Percentiles rank a stretch among this genome's conserved stretches.
These are phyloP conservation scores for Rhabdomys pumilio DNA, from an alignment of 2,797 vertebrate species.

Conservation along the genomic window DNA sequence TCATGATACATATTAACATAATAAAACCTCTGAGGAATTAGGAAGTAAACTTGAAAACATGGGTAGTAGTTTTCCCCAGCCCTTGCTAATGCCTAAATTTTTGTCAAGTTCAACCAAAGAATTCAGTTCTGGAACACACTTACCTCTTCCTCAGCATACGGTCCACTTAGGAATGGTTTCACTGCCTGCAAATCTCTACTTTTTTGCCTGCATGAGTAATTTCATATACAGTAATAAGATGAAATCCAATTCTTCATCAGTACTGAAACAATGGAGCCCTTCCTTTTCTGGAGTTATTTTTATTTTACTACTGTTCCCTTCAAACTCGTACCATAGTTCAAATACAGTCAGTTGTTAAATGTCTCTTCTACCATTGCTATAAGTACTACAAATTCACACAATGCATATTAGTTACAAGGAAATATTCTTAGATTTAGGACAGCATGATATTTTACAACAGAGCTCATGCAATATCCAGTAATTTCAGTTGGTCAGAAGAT, in stretches of 20 bases:
- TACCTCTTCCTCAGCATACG: not conserved
- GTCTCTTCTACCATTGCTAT: not conserved
- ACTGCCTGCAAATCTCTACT: not conserved
- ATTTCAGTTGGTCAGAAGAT: not conserved
- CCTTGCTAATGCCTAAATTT: not conserved
- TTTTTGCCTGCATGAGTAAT: not conserved
- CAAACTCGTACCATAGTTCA: constrained; percentile 22
- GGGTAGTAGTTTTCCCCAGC: not conserved
- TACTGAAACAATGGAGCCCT: not conserved
- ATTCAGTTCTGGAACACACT: not conserved
- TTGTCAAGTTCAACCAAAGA: not conserved
- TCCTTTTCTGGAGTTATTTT: constrained; percentile 6
- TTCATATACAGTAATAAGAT: not conserved
- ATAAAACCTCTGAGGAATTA: not conserved
- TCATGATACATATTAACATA: not conserved
- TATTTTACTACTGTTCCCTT: constrained; percentile 21
- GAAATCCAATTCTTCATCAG: not conserved
- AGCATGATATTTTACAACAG: not conserved
- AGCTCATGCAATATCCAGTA: not conserved
- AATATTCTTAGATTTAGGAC: not conserved
- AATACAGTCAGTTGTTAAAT: constrained; percentile 59
- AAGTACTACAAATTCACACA: not conserved
- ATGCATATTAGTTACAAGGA: constrained; percentile 38
- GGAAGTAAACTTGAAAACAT: not conserved
- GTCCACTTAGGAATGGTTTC: not conserved